Conservation (phyloP, 2,113 vertebrate species). For the Loxodonta africana region DNA sequence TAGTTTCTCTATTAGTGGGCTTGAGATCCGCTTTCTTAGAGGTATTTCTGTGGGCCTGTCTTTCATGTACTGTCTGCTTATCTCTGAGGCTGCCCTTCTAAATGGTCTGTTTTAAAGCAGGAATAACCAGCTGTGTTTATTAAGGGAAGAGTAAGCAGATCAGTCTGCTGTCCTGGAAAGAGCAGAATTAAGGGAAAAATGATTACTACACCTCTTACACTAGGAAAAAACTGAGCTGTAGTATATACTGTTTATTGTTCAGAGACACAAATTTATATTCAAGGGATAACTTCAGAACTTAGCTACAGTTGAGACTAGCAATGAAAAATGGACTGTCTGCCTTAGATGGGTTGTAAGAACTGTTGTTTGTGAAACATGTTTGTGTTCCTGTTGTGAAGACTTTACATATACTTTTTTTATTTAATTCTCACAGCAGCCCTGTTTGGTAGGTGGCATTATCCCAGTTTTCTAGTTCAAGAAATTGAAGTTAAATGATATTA, state of each 20-base stretch:
- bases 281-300: not conserved
- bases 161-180: not conserved
- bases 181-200: constrained; percentile 1
- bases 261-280: not conserved
- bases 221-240: not conserved
- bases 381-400: not conserved
- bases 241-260: not conserved
- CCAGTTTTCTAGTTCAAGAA: not conserved
- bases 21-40: not conserved
- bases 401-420: constrained; percentile 4
- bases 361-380: not conserved
- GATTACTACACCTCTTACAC: not conserved
- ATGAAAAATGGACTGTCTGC: not conserved
- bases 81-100: not conserved
- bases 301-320: not conserved
- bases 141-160: not conserved
- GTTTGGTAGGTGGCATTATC: not conserved
- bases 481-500: not conserved
- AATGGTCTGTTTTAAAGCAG: not conserved
- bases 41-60: not conserved
- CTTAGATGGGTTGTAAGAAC: not conserved
- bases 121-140: not conserved
- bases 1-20: not conserved
- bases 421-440: not conserved
- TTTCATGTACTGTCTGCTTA: not conserved